phyloP scores from a whole-genome alignment of 1,140 invertebrate species.

The Calephelis nemesis region DNA sequence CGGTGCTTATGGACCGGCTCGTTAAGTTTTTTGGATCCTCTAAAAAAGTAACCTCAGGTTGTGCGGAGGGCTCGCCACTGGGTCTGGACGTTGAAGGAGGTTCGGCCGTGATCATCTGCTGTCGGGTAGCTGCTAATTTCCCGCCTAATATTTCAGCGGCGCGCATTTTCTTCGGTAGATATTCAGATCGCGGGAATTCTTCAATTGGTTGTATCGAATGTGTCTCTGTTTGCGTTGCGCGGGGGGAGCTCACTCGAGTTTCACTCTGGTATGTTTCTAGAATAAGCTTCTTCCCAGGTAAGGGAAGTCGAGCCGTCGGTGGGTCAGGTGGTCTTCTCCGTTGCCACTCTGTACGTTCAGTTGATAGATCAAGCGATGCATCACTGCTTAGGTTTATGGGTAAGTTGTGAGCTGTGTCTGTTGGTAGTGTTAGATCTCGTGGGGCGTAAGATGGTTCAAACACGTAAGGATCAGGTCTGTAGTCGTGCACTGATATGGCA shows the following conservation, averaged over 20 bases:
- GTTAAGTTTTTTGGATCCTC: slow-evolving; percentile 78
- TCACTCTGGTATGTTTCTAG: slow-evolving; percentile 75
- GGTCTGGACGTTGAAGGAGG: slow-evolving; percentile 34
- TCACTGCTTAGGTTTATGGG: slow-evolving; percentile 73
- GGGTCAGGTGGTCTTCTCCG: slow-evolving; percentile 61
- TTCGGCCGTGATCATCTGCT: slow-evolving; percentile 31
- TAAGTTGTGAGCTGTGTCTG: slow-evolving; percentile 51
- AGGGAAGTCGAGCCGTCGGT: slow-evolving; percentile 47
- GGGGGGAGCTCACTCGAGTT: slow-evolving; percentile 49
- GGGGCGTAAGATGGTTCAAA: slow-evolving; percentile 56
- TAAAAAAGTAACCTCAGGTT: slow-evolving; percentile 72
- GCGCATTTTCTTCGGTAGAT: slow-evolving; percentile 76
- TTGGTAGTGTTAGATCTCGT: slow-evolving; percentile 49
- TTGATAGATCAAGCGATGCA: slow-evolving; percentile 61
- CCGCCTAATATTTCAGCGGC: slow-evolving; percentile 72
- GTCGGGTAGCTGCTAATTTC: slow-evolving; percentile 55
- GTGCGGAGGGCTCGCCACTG: slow-evolving; percentile 40
- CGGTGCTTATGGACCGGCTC: slow-evolving; percentile 73
- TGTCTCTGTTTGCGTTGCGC: slow-evolving; percentile 36
- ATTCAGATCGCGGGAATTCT: slow-evolving; percentile 56
- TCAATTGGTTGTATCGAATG: slow-evolving; percentile 34
- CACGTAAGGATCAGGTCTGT: slow-evolving; percentile 53
- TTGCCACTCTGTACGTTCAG: slow-evolving; percentile 57
- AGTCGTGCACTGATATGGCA: slow-evolving; percentile 45
- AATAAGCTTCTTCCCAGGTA: slow-evolving; percentile 76